Conservation (phyloP, 2,113 vertebrate genomes). For the Thinocorus orbignyianus region DNA sequence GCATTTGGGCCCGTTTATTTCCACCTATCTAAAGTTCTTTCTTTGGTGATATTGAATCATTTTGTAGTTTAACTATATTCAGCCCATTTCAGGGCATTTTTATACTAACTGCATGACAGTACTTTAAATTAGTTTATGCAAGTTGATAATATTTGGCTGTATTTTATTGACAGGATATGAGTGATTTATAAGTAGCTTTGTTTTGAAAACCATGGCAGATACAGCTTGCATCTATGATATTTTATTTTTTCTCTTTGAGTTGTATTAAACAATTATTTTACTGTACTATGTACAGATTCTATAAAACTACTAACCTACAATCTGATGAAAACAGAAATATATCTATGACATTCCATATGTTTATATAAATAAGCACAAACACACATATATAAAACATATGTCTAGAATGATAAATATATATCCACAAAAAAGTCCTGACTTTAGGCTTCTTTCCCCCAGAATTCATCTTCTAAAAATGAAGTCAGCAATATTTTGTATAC, state of each 20-base stretch:
- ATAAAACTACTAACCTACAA: neutral
- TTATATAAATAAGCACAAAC: neutral
- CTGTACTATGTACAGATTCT: neutral
- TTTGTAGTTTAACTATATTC: neutral
- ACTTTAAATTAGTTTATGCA: neutral
- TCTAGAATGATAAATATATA: neutral
- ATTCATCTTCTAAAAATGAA: neutral
- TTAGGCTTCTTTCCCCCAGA: neutral
- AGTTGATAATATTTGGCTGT: neutral
- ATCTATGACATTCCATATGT: neutral
- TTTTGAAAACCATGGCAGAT: neutral
- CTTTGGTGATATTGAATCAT: neutral
- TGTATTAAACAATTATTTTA: neutral
- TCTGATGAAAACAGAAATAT: neutral
- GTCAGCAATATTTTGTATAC: neutral
- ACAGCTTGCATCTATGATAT: neutral
- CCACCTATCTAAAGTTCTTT: neutral
- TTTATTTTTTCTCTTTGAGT: neutral
- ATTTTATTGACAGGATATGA: neutral
- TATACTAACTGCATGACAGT: neutral
- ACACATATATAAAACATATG: neutral
- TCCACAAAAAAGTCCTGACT: neutral
- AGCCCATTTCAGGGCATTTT: neutral
- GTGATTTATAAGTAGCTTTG: neutral
- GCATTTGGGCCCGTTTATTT: neutral